Percentiles rank a stretch among this genome's conserved stretches.
Evolutionary conservation across 2,888 invertebrate genomes (phyloP).

Genomic region (Synergus laeviventris): DNA sequence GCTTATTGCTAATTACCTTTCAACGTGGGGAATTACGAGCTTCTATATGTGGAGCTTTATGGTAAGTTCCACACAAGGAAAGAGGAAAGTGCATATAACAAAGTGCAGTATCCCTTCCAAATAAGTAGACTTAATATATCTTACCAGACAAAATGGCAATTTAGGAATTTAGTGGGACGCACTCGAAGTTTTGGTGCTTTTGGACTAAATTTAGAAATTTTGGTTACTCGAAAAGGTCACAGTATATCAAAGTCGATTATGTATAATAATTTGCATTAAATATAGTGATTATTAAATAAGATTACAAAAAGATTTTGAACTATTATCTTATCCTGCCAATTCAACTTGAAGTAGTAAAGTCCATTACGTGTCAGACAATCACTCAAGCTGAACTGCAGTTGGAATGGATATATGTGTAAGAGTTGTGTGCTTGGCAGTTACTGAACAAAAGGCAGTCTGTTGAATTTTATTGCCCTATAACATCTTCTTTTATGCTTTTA

Average conservation of each 20-base stretch:
- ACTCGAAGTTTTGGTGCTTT: too few relatives aligned
- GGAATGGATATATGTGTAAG: neutral
- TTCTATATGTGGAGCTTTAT: neutral
- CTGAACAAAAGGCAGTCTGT: neutral
- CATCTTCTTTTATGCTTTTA: neutral
- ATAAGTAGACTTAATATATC: too few relatives aligned
- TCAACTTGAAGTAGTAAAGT: neutral
- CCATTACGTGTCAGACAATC: constrained; percentile 2
- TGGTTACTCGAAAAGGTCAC: too few relatives aligned
- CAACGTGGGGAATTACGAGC: neutral
- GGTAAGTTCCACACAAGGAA: too few relatives aligned
- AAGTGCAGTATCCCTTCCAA: too few relatives aligned
- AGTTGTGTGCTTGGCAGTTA: neutral
- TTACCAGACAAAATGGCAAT: too few relatives aligned
- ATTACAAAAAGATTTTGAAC: neutral
- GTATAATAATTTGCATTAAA: too few relatives aligned
- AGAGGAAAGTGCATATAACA: too few relatives aligned
- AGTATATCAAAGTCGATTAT: too few relatives aligned
- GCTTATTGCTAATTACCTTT: constrained; percentile 16
- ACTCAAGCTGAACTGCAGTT: neutral
- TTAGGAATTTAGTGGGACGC: too few relatives aligned
- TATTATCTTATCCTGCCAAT: neutral
- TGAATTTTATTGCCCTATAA: neutral
- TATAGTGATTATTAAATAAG: neutral
- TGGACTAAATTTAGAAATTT: too few relatives aligned